Conservation (phyloP, 2,113 vertebrate species). For the Crotalus horridus region DNA sequence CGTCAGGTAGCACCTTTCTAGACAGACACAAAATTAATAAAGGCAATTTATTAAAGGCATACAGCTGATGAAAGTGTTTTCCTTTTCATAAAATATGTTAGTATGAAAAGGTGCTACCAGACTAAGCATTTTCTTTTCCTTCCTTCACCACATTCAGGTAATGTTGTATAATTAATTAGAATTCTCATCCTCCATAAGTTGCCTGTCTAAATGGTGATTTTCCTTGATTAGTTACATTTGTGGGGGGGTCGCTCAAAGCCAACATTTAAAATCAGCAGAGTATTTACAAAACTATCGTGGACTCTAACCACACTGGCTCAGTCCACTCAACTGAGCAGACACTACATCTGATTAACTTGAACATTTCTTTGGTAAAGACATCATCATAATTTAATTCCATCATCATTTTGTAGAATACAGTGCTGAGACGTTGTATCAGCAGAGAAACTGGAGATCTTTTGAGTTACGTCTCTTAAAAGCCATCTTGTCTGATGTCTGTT, state of each 20-base stretch:
- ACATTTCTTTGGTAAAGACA: neutral
- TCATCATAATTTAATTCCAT: neutral
- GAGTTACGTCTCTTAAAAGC: neutral
- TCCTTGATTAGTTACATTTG: neutral
- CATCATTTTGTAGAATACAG: neutral
- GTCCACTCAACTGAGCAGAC: neutral
- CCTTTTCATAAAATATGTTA: neutral
- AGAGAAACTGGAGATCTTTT: neutral
- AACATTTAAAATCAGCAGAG: rapidly evolving
- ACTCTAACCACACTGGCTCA: rapidly evolving
- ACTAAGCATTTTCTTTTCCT: neutral
- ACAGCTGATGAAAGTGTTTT: neutral
- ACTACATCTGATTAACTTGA: neutral
- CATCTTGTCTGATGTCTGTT: neutral
- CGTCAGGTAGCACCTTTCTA: neutral
- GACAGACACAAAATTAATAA: neutral
- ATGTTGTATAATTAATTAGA: slow-evolving; percentile 7
- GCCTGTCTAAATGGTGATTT: neutral
- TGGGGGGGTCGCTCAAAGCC: neutral
- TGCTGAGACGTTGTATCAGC: neutral
- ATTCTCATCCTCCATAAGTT: neutral
- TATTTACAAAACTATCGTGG: neutral
- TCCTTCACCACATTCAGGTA: neutral
- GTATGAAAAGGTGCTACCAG: neutral
- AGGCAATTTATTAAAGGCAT: neutral